Percentiles rank a stretch among this genome's conserved stretches.
phyloP scores from a whole-genome alignment of 1,140 invertebrate species.

The Platyura marginata region DNA sequence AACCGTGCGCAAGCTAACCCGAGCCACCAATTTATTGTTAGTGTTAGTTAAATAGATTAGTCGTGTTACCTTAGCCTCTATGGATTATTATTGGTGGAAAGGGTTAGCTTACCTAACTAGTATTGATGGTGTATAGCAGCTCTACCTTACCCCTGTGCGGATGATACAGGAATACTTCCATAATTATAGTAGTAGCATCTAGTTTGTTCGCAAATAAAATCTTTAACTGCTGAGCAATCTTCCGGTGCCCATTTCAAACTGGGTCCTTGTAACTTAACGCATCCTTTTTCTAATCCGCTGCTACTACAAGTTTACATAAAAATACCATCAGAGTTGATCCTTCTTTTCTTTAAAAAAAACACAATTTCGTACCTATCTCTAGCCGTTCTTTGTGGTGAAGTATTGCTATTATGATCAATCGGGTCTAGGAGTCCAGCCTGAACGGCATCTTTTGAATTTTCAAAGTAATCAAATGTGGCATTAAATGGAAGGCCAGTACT shows the following conservation, averaged over 20 bases:
- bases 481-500: slow-evolving; percentile 73
- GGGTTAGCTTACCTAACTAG: slow-evolving; percentile 24
- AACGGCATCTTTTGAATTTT: slow-evolving; percentile 30
- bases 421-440: slow-evolving; percentile 32
- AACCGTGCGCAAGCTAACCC: background rate
- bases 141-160: slow-evolving; percentile 64
- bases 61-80: background rate
- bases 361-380: slow-evolving; percentile 45
- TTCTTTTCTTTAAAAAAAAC: background rate
- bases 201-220: slow-evolving; percentile 77
- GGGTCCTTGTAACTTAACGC: slow-evolving; percentile 53
- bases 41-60: background rate
- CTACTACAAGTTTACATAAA: slow-evolving; percentile 24
- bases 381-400: slow-evolving; percentile 52
- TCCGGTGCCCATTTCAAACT: slow-evolving; percentile 59
- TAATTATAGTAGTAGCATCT: slow-evolving; percentile 82
- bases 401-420: slow-evolving; percentile 39
- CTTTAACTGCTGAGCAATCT: slow-evolving; percentile 64
- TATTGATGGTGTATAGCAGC: background rate
- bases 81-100: background rate
- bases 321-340: background rate
- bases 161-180: slow-evolving; percentile 69
- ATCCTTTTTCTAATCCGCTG: slow-evolving; percentile 44
- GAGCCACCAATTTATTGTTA: background rate
- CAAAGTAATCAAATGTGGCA: slow-evolving; percentile 66